These are phyloP conservation scores for Hirudinaria manillensis DNA, from an alignment of 2,888 invertebrate species.

Conservation along the genomic window DNA sequence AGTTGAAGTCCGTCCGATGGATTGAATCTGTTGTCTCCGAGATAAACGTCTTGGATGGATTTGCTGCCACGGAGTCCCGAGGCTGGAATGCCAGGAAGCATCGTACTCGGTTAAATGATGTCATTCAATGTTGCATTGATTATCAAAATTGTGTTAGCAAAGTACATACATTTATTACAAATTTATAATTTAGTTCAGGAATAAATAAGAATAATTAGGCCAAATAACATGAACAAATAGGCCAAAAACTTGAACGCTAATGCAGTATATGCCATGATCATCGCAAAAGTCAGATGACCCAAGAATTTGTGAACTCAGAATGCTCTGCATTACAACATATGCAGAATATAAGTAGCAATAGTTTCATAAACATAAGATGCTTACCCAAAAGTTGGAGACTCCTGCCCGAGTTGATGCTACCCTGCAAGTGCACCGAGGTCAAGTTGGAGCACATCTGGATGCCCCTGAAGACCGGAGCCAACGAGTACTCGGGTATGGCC, in stretches of 20 bases:
- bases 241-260: too few species aligned
- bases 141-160: too few species aligned
- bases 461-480: slow-evolving; percentile 63
- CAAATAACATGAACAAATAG: too few species aligned
- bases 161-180: too few species aligned
- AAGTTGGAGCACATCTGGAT: slow-evolving; percentile 60
- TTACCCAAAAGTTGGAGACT: slow-evolving; percentile 67
- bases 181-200: too few species aligned
- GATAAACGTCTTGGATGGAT: slow-evolving; percentile 69
- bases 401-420: slow-evolving; percentile 69
- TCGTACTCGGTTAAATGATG: neutral
- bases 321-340: neutral
- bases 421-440: slow-evolving; percentile 71
- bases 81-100: slow-evolving; percentile 58
- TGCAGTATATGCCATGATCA: too few species aligned
- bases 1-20: slow-evolving; percentile 72
- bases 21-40: slow-evolving; percentile 74
- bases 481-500: slow-evolving; percentile 66
- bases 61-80: slow-evolving; percentile 71
- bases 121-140: neutral
- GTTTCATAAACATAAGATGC: neutral
- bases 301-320: too few species aligned
- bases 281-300: too few species aligned
- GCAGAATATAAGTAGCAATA: neutral
- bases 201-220: too few species aligned